Conservation (phyloP, 1,140 invertebrate genomes). For the Ptiloglossa arizonensis region DNA sequence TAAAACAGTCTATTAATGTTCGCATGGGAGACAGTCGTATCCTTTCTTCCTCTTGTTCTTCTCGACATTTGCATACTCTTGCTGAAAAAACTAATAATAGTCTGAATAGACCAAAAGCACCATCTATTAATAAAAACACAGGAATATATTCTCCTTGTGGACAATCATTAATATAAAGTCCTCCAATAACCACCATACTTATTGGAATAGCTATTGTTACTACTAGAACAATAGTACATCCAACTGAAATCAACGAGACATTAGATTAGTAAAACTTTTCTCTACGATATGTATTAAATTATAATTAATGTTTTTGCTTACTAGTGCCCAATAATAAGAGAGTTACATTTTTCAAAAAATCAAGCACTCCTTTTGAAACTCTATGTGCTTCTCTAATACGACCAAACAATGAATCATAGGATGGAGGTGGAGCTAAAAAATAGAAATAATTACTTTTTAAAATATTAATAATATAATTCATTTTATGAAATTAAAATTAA, state of each 20-base stretch:
- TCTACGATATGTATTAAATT: neutral
- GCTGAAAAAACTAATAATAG: slow-evolving; percentile 84
- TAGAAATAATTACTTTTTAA: slow-evolving; percentile 29
- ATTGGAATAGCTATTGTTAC: slow-evolving; percentile 85
- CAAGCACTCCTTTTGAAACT: slow-evolving; percentile 83
- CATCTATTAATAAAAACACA: slow-evolving; percentile 87
- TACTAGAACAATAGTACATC: slow-evolving; percentile 85
- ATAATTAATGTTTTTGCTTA: slow-evolving; percentile 72
- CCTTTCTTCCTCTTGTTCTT: slow-evolving; percentile 83
- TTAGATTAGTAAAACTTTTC: neutral
- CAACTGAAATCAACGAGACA: slow-evolving; percentile 81
- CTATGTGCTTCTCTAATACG: slow-evolving; percentile 85
- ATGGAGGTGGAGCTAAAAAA: slow-evolving; percentile 84
- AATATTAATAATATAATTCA: neutral
- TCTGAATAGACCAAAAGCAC: slow-evolving; percentile 84
- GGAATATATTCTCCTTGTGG: slow-evolving; percentile 87
- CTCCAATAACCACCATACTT: slow-evolving; percentile 86
- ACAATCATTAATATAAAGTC: slow-evolving; percentile 86
- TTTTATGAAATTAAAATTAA: neutral
- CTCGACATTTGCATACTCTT: slow-evolving; percentile 80
- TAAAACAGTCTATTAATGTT: slow-evolving; percentile 85
- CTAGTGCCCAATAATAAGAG: slow-evolving; percentile 85
- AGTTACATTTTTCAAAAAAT: slow-evolving; percentile 85
- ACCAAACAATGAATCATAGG: slow-evolving; percentile 87
- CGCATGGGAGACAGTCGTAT: slow-evolving; percentile 83